Base-by-base conservation (phyloP, 2,113 vertebrate species). In the Dicrurus megarhynchus region DNA sequence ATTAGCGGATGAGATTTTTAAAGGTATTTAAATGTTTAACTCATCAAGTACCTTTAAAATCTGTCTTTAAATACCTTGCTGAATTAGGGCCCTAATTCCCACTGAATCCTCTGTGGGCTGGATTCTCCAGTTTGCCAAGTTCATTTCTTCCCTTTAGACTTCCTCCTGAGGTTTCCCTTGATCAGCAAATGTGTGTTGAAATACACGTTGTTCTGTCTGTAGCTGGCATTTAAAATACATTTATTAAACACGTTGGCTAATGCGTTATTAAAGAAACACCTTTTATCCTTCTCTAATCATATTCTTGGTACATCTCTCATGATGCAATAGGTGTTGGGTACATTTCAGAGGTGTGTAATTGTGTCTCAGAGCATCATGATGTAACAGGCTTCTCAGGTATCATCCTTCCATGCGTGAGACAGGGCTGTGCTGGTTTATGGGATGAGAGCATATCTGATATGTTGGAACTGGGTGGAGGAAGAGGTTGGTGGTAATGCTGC, bases 201-300 rank as follows among this genome's bases (percentile, higher is more conserved):
- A 87, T 82, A 92, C 15, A 69, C 88, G 65, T 82, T 82, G 86
- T 78, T 90, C 95, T 90, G 69, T 89, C 86, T 94, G 75, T 82
- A 89, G 56, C 1, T 90, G 76, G 85, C 75, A 84, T 87, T 93
- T 75, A 90, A 90, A 95, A 79, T 50, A 27, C 39, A 57, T 89
- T 94, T 86, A 88, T 95, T 97, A 96, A 94, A 81, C 74, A 84
- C 1, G 0, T 84, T 92, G 76, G 85, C 85, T 96, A 97, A 95
- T 89, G 87, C 2, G 28, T 89, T 96, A 91, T 96, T 95, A 96
- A 90, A 86, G 89, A 80, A 95, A 68, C 44, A 92, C 63, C 83
- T 93, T 96, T 96, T 94, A 96, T 94, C 93, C 88, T 89, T 81
- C 83, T 80, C 81, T 96, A 93, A 95, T 96, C 94, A 46, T 94